Conservation (phyloP, 2,113 vertebrate genomes). For the Fulmarus glacialis region DNA sequence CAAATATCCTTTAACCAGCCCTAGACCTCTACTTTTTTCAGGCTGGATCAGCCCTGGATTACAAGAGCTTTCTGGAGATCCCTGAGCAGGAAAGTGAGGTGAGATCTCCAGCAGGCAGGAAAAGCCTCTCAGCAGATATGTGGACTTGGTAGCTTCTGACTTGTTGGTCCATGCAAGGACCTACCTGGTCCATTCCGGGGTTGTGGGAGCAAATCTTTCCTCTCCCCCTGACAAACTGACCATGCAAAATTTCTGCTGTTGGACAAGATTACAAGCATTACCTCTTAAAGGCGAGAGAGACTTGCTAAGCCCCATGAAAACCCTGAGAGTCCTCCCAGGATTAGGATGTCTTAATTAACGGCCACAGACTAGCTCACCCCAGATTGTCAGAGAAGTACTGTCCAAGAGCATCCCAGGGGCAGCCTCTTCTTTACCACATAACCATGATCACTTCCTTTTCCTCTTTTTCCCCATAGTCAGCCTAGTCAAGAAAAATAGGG, state of each 20-base stretch:
- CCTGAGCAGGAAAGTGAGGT: neutral
- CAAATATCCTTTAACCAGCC: neutral
- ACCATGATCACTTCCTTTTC: neutral
- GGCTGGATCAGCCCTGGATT: neutral
- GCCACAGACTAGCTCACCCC: neutral
- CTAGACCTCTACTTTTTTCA: neutral
- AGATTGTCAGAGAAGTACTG: neutral
- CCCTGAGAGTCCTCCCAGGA: neutral
- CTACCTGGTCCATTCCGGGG: neutral
- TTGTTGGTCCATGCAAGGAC: neutral
- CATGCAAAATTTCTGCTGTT: neutral
- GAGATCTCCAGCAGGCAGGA: neutral
- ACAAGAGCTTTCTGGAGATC: neutral
- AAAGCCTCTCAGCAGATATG: neutral
- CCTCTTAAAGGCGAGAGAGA: neutral
- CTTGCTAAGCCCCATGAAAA: neutral
- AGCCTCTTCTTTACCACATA: neutral
- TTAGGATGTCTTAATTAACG: neutral
- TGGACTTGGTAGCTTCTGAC: neutral
- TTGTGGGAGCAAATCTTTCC: neutral
- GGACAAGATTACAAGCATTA: neutral
- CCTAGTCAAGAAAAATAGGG: neutral
- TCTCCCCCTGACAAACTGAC: neutral
- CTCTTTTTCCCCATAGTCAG: neutral
- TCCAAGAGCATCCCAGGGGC: neutral